These are phyloP conservation scores for Craniophora ligustri DNA, from an alignment of 2,888 invertebrate genomes.

Conservation along the genomic window DNA sequence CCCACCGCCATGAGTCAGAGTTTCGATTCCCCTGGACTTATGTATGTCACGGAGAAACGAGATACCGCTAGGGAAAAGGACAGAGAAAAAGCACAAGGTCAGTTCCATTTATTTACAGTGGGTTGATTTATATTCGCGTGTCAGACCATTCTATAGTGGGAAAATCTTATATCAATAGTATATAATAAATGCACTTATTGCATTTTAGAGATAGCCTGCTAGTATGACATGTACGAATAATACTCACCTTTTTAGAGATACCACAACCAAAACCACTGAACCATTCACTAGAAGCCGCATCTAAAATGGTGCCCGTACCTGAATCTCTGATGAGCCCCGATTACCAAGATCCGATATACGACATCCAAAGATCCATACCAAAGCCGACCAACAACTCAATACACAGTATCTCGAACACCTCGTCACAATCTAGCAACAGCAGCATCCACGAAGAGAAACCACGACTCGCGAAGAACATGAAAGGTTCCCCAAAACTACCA, in stretches of 20 bases:
- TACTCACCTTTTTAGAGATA: constrained; percentile 42
- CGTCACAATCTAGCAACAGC: constrained; percentile 78
- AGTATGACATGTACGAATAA: no score
- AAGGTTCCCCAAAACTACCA: constrained; percentile 80
- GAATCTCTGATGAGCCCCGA: constrained; percentile 96
- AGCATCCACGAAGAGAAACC: constrained; percentile 75
- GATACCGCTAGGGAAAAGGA: constrained; percentile 53
- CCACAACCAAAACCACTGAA: constrained; percentile 71
- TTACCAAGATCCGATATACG: constrained; percentile 88
- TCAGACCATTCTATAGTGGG: no score
- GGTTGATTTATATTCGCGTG: not conserved
- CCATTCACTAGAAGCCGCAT: constrained; percentile 93
- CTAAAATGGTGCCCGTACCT: constrained; percentile 96
- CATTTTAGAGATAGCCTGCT: no score
- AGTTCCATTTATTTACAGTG: constrained; percentile 1
- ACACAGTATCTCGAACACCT: constrained; percentile 62
- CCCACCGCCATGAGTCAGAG: constrained; percentile 73
- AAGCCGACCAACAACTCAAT: constrained; percentile 66
- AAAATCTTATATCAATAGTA: no score
- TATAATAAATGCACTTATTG: no score
- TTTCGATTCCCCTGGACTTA: constrained; percentile 74
- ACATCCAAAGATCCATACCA: constrained; percentile 78
- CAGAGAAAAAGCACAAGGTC: constrained; percentile 57
- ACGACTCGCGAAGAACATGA: constrained; percentile 68
- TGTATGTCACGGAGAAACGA: constrained; percentile 61